Evolutionary conservation across 2,113 vertebrate genomes (phyloP).

Genomic region (Hydropotes inermis): DNA sequence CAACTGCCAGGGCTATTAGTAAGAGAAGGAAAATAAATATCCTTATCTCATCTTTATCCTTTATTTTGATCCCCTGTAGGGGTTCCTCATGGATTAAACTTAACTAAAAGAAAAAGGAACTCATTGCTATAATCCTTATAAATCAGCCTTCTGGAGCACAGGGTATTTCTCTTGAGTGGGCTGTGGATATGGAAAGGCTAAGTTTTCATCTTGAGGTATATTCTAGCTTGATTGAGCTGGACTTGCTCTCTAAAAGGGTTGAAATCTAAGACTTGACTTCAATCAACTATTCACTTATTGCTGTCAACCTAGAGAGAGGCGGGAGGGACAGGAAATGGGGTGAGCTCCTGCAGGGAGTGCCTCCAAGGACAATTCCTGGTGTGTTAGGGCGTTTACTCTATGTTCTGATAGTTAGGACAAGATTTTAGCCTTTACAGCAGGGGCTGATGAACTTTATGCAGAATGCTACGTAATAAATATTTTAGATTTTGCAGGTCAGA

Average conservation of each 20-base stretch:
- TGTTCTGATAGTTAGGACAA: neutral
- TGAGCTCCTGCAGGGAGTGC: accelerated
- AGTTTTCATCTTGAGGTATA: neutral
- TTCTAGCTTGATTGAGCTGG: neutral
- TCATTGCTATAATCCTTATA: neutral
- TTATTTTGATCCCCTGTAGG: neutral
- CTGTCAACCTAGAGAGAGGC: neutral
- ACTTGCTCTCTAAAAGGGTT: neutral
- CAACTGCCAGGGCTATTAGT: neutral
- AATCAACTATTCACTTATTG: neutral
- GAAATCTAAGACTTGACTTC: neutral
- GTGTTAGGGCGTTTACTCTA: neutral
- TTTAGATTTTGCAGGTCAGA: neutral
- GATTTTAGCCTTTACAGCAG: neutral
- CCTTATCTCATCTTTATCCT: neutral
- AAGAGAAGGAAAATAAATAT: neutral
- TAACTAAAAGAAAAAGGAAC: neutral
- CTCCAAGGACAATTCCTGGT: neutral
- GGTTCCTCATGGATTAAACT: neutral
- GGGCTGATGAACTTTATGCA: neutral
- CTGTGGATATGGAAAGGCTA: neutral
- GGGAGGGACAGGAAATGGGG: neutral
- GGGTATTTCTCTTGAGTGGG: neutral
- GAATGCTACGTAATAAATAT: neutral
- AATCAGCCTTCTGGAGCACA: neutral